Evolutionary conservation across 2,888 invertebrate species (phyloP).

Genomic region (Blastobasis lacticolella): DNA sequence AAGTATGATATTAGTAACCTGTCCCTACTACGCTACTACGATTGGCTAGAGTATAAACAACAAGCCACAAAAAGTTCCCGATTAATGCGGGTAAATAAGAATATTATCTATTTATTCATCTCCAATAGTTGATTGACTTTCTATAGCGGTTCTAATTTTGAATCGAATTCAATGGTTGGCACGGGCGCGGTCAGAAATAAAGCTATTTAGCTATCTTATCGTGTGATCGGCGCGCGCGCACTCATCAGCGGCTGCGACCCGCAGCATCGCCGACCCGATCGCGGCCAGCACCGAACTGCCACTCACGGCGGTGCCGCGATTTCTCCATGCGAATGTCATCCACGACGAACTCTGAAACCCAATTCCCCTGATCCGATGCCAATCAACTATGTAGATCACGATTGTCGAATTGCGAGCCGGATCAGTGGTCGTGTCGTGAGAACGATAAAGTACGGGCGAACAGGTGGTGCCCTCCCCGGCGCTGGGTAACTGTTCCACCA

Average conservation of each 20-base stretch:
- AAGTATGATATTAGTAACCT: too few species aligned
- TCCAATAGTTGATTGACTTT: constrained; percentile 57
- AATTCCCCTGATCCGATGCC: constrained; percentile 62
- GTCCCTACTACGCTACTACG: too few species aligned
- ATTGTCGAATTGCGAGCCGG: constrained; percentile 54
- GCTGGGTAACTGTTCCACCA: constrained; percentile 64
- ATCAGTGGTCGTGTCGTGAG: constrained; percentile 63
- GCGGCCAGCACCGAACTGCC: constrained; percentile 39
- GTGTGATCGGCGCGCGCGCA: constrained; percentile 35
- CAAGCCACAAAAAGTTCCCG: too few species aligned
- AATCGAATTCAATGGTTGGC: constrained; percentile 42
- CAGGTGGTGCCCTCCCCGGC: constrained; percentile 68
- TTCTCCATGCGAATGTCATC: constrained; percentile 59
- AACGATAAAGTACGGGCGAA: constrained; percentile 55
- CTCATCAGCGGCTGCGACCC: constrained; percentile 45
- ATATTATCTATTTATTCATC: constrained; percentile 24
- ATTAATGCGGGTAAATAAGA: constrained; percentile 21
- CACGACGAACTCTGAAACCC: constrained; percentile 40
- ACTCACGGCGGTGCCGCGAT: constrained; percentile 42
- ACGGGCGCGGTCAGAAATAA: constrained; percentile 49
- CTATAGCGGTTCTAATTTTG: constrained; percentile 55
- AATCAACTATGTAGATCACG: constrained; percentile 69
- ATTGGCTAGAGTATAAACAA: neutral
- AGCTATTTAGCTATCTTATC: constrained; percentile 59
- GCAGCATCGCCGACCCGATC: constrained; percentile 51